These are phyloP conservation scores for Coregonus clupeaformis DNA, from an alignment of 2,113 vertebrate genomes.

Conservation along the genomic window DNA sequence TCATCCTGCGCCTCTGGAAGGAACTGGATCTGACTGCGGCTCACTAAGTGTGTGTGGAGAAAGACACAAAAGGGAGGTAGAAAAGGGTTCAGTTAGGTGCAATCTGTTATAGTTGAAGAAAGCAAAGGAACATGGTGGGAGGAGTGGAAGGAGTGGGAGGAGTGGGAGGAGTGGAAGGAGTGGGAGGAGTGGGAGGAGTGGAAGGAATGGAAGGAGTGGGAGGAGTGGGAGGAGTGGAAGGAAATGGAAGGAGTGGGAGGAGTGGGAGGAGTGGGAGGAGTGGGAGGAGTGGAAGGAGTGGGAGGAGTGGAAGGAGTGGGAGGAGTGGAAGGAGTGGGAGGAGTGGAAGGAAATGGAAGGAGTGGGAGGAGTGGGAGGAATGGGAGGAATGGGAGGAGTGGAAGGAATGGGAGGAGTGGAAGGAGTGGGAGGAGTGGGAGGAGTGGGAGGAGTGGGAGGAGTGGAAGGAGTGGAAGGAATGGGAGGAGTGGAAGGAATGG, in stretches of 20 bases:
- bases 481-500: too few relatives aligned
- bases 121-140: too few relatives aligned
- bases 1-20: conserved; percentile 98
- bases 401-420: neutral
- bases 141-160: neutral
- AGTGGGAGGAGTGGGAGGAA: neutral
- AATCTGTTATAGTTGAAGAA: neutral
- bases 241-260: neutral
- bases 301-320: neutral
- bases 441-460: too few relatives aligned
- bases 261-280: too few relatives aligned
- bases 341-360: neutral
- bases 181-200: neutral
- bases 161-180: neutral
- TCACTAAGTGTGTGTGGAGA: conserved; percentile 59
- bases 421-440: neutral
- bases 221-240: neutral
- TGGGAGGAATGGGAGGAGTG: neutral
- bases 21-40: conserved; percentile 95
- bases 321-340: too few relatives aligned
- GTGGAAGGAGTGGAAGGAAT: neutral
- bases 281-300: neutral
- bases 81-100: neutral
- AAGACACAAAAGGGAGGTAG: neutral
- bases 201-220: neutral